Conservation (phyloP, 2,797 vertebrate species). For the Nyctibius grandis region DNA sequence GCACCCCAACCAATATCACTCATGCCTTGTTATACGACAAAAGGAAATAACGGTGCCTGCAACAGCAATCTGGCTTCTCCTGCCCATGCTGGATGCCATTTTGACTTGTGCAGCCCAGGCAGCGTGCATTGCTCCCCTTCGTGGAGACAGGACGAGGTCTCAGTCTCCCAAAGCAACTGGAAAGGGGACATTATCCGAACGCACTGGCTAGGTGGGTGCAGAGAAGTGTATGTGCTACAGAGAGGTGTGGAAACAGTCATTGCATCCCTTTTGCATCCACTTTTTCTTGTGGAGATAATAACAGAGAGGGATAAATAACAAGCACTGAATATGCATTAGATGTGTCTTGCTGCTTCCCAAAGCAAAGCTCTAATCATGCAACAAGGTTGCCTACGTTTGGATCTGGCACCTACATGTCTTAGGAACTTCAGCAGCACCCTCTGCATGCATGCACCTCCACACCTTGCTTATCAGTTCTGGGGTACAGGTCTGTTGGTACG, state of each 20-base stretch:
- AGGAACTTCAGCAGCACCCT: neutral
- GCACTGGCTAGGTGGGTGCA: neutral
- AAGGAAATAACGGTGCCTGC: conserved; percentile 3
- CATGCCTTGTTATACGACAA: conserved; percentile 43
- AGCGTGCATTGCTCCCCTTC: neutral
- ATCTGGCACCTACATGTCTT: neutral
- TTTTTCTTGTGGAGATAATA: neutral
- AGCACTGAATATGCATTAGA: fast-evolving
- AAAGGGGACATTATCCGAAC: neutral
- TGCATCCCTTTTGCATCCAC: fast-evolving
- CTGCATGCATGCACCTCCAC: neutral
- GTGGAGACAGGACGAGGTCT: neutral
- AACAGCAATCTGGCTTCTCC: conserved; percentile 14
- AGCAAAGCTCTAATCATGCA: neutral
- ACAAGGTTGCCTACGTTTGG: fast-evolving
- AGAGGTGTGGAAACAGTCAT: neutral
- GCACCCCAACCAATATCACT: conserved; percentile 35
- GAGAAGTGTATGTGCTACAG: neutral
- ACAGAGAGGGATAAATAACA: neutral
- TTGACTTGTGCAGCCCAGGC: neutral
- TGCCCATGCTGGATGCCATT: neutral
- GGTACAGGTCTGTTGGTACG: neutral
- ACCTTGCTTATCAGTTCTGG: neutral
- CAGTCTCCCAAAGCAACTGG: neutral
- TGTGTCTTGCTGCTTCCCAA: neutral